A percentile compares a stretch with the other conserved stretches of the same genome.
These are phyloP conservation scores for Orycteropus afer DNA, from an alignment of 2,113 vertebrate species.

Conservation along the genomic window DNA sequence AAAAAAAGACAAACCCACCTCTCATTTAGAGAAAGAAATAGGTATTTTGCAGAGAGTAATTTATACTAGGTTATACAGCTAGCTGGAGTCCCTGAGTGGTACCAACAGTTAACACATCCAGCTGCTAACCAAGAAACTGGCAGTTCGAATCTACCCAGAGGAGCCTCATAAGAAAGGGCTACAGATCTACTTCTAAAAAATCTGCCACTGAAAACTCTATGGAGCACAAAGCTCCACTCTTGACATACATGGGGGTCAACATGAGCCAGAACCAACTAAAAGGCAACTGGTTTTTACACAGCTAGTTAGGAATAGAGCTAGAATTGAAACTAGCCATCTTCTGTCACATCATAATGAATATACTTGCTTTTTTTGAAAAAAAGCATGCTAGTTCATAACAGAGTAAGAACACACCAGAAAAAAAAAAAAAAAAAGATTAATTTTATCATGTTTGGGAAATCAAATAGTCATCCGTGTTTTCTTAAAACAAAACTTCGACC, in stretches of 20 bases:
- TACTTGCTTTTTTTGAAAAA: slow-evolving; percentile 51
- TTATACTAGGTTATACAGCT: background rate
- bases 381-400: background rate
- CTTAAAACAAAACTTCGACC: background rate
- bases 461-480: slow-evolving; percentile 24
- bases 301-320: background rate
- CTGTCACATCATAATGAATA: background rate
- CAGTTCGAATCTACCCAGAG: background rate
- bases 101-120: background rate
- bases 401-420: too few species aligned
- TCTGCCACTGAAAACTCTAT: too few species aligned
- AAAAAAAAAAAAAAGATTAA: slow-evolving; percentile 11
- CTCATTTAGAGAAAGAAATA: slow-evolving; percentile 21
- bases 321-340: background rate
- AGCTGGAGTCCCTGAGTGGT: background rate
- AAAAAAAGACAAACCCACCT: too few species aligned
- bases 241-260: too few species aligned
- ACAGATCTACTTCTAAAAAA: background rate
- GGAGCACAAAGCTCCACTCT: too few species aligned
- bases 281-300: too few species aligned
- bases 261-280: too few species aligned
- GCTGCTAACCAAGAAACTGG: background rate
- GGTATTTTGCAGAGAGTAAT: background rate
- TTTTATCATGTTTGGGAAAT: slow-evolving; percentile 11
- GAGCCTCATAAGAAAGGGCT: background rate